These are phyloP conservation scores for Smutsia gigantea DNA, from an alignment of 2,797 vertebrate genomes.

Conservation along the genomic window DNA sequence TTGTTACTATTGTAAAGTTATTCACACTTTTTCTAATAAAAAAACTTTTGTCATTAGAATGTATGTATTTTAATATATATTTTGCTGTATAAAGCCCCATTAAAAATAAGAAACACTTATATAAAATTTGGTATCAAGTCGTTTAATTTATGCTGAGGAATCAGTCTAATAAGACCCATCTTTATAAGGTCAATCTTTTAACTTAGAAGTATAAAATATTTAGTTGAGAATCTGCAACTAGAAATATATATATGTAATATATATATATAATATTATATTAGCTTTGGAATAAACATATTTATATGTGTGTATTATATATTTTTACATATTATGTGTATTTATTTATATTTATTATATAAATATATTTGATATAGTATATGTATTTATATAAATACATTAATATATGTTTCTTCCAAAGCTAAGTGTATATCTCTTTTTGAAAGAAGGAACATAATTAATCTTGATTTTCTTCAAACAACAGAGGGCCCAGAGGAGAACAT, in stretches of 20 bases:
- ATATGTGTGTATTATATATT: neutral
- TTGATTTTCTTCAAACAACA: slow-evolving; percentile 50
- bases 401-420: slow-evolving; percentile 1
- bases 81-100: neutral
- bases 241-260: neutral
- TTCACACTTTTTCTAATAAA: neutral
- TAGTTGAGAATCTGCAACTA: neutral
- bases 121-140: neutral
- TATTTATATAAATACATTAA: neutral
- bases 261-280: neutral
- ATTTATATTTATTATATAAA: no score
- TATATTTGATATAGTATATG: neutral
- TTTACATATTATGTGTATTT: no score
- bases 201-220: slow-evolving; percentile 3
- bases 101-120: neutral
- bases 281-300: no score
- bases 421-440: slow-evolving; percentile 31
- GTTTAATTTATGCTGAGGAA: slow-evolving; percentile 12
- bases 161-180: neutral
- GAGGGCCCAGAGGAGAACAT: slow-evolving; percentile 11
- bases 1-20: neutral
- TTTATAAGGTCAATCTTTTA: slow-evolving; percentile 5
- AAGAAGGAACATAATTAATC: slow-evolving; percentile 54
- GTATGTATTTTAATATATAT: neutral
- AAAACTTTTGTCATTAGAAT: neutral